Evolutionary conservation across 2,113 vertebrate genomes (phyloP).

Genomic region (Sturnus vulgaris): DNA sequence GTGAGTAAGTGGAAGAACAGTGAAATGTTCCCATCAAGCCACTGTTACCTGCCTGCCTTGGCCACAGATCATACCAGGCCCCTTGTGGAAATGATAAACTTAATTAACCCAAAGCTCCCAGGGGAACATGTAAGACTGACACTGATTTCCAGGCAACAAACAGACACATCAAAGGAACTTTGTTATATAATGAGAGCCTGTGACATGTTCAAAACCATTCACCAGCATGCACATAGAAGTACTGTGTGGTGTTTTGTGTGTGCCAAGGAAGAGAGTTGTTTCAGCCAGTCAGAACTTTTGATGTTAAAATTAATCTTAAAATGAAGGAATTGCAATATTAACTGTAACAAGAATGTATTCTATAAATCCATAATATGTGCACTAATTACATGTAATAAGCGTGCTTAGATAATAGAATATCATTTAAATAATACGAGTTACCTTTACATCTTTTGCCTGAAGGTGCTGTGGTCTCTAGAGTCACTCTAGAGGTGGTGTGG

Average conservation of each 20-base stretch:
- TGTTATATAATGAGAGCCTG: neutral
- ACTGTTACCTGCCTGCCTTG: neutral
- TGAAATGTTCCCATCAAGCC: neutral
- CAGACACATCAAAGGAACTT: slow-evolving; percentile 8
- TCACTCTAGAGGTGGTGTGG: neutral
- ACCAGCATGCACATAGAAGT: neutral
- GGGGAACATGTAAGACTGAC: neutral
- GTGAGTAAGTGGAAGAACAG: neutral
- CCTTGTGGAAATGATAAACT: neutral
- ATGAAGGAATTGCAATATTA: neutral
- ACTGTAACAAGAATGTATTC: neutral
- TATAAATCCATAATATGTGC: neutral
- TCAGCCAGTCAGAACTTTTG: neutral
- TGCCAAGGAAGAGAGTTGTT: neutral
- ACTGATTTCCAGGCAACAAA: neutral
- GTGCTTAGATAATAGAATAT: neutral
- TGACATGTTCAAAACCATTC: neutral
- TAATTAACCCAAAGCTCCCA: neutral
- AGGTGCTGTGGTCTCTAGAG: neutral
- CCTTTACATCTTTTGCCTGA: neutral
- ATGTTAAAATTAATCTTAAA: neutral
- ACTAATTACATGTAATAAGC: neutral
- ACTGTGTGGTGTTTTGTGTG: neutral
- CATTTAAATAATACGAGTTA: neutral
- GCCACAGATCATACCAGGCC: neutral